Evolutionary conservation across 1,140 invertebrate genomes (phyloP).

Genomic region (Sycophaga agraensis): DNA sequence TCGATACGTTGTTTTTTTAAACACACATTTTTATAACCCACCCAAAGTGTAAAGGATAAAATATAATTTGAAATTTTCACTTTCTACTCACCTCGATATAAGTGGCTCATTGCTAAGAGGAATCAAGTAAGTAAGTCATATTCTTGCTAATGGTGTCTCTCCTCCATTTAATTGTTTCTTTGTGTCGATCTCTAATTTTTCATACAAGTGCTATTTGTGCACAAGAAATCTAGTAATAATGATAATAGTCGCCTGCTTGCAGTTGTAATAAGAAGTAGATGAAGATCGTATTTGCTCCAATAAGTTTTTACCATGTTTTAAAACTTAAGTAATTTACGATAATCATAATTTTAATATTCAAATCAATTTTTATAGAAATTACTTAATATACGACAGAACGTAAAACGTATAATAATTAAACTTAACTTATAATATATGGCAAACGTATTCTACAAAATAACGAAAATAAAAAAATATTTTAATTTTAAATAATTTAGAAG

Average conservation of each 20-base stretch:
- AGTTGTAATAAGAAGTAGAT: slow-evolving; percentile 12
- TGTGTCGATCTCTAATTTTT: slow-evolving; percentile 19
- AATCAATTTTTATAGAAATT: too few species aligned
- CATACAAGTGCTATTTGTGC: slow-evolving; percentile 16
- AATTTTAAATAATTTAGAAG: too few species aligned
- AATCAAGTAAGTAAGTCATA: slow-evolving; percentile 53
- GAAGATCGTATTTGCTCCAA: slow-evolving; percentile 11
- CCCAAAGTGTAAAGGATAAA: slow-evolving; percentile 35
- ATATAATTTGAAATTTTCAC: slow-evolving; percentile 44
- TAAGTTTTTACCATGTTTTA: too few species aligned
- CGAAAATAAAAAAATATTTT: too few species aligned
- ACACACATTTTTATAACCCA: slow-evolving; percentile 32
- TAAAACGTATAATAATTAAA: too few species aligned
- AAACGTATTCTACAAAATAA: too few species aligned
- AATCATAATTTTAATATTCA: too few species aligned
- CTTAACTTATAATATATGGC: too few species aligned
- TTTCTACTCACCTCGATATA: slow-evolving; percentile 51
- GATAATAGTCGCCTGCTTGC: slow-evolving; percentile 17
- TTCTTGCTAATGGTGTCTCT: slow-evolving; percentile 54
- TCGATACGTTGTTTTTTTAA: too few species aligned
- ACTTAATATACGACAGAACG: too few species aligned
- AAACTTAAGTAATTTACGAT: too few species aligned
- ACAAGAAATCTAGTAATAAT: slow-evolving; percentile 15
- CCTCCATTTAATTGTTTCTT: slow-evolving; percentile 44
- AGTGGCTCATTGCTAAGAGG: slow-evolving; percentile 49